Conservation (phyloP, 2,113 vertebrate genomes). For the Nettapus auritus region DNA sequence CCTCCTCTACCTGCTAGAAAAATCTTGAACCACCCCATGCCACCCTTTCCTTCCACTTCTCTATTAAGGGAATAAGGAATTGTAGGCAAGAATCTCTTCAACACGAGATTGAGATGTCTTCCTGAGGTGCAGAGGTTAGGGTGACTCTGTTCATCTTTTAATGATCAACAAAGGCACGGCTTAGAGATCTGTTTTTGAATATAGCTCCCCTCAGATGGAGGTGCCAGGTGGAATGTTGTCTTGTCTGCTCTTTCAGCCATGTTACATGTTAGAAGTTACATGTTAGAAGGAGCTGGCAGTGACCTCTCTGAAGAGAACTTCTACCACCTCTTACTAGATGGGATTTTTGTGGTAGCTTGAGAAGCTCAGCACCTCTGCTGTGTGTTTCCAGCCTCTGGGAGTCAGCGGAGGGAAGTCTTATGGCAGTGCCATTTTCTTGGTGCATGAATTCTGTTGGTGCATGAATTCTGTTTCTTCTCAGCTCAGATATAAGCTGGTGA, state of each 20-base stretch:
- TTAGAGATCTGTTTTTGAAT: background rate
- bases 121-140: background rate
- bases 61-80: background rate
- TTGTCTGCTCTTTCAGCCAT: background rate
- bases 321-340: background rate
- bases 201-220: background rate
- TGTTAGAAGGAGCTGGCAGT: background rate
- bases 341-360: background rate
- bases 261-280: background rate
- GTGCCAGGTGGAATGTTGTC: background rate
- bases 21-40: background rate
- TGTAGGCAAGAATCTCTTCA: background rate
- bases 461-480: background rate
- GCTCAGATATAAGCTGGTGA: background rate
- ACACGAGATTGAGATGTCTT: background rate
- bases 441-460: background rate
- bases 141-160: background rate
- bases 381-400: background rate
- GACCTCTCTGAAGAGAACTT: background rate
- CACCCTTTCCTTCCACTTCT: background rate
- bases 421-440: background rate
- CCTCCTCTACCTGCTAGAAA: background rate
- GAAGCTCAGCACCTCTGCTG: background rate
- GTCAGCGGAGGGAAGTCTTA: background rate
- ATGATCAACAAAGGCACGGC: background rate